These are phyloP conservation scores for Eutolmus rufibarbis DNA, from an alignment of 2,888 invertebrate genomes.

Conservation along the genomic window DNA sequence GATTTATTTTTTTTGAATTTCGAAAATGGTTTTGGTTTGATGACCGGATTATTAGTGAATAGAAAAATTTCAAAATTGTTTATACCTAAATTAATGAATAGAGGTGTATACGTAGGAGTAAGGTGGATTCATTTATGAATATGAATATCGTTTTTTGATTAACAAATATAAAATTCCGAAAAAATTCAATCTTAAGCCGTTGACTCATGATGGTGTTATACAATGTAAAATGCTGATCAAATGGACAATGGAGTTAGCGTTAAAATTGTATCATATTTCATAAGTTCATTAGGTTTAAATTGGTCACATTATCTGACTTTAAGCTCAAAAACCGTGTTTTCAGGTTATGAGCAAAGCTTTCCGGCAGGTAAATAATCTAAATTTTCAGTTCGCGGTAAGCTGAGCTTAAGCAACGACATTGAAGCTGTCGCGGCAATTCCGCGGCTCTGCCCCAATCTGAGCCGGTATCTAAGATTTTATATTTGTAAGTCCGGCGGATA, in stretches of 20 bases:
- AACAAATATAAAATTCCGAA: not conserved
- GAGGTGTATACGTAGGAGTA: not conserved
- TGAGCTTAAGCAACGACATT: constrained; percentile 3
- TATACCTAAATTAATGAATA: too few relatives aligned
- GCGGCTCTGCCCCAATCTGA: not conserved
- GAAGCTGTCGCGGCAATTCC: not conserved
- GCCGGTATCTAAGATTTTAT: constrained; percentile 13
- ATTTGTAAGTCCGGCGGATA: not conserved
- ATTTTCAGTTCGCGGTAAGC: not conserved
- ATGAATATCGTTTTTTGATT: not conserved
- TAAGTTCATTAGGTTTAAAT: not conserved
- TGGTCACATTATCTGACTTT: not conserved
- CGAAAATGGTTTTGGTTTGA: not conserved
- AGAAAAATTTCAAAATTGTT: not conserved
- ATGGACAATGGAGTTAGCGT: not conserved
- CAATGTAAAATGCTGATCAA: not conserved
- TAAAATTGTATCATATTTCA: not conserved
- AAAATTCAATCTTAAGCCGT: too few relatives aligned
- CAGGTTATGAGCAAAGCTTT: not conserved
- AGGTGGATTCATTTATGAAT: not conserved
- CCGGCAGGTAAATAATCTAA: not conserved
- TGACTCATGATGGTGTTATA: not conserved
- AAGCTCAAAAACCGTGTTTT: not conserved
- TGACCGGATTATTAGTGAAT: not conserved
- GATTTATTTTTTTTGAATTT: not conserved